A percentile compares a stretch with the other conserved stretches of the same genome.
phyloP scores from a whole-genome alignment of 2,797 vertebrate genomes.

The Zenarchopterus dispar region DNA sequence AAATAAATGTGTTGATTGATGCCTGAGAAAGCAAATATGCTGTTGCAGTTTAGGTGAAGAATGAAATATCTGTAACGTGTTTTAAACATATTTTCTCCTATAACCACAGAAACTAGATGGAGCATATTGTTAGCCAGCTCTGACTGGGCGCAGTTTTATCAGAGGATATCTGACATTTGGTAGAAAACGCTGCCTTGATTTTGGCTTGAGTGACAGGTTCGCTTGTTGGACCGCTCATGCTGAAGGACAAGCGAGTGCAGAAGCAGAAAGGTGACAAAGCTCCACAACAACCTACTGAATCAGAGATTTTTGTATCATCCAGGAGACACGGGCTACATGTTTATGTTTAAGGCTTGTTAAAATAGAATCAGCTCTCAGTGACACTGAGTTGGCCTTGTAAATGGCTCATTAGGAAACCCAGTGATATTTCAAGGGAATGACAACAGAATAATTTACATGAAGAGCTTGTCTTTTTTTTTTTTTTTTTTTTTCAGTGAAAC shows the following conservation, averaged over 20 bases:
- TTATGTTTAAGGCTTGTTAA: background rate
- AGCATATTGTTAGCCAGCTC: background rate
- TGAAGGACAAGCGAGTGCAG: conserved; percentile 4
- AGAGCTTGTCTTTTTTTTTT: background rate
- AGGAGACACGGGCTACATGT: background rate
- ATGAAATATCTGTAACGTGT: background rate
- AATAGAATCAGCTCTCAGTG: conserved; percentile 3
- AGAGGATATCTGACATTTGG: conserved; percentile 14
- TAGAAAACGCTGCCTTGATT: conserved; percentile 21
- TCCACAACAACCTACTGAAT: conserved; percentile 24
- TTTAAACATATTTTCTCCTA: conserved; percentile 1
- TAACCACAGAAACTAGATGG: background rate
- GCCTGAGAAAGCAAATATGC: background rate
- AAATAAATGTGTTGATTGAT: background rate
- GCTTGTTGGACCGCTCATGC: conserved; percentile 18
- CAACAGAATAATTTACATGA: background rate
- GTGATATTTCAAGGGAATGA: background rate
- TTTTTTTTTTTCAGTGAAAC: background rate
- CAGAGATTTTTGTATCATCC: conserved; percentile 21
- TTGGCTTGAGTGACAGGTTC: conserved; percentile 36
- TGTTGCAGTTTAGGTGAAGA: background rate
- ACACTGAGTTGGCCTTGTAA: conserved; percentile 1
- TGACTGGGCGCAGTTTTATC: conserved; percentile 14
- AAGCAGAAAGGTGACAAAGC: conserved; percentile 27
- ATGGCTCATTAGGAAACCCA: background rate